These are phyloP conservation scores for Monochamus alternatus DNA, from an alignment of 2,888 invertebrate species.

Conservation along the genomic window DNA sequence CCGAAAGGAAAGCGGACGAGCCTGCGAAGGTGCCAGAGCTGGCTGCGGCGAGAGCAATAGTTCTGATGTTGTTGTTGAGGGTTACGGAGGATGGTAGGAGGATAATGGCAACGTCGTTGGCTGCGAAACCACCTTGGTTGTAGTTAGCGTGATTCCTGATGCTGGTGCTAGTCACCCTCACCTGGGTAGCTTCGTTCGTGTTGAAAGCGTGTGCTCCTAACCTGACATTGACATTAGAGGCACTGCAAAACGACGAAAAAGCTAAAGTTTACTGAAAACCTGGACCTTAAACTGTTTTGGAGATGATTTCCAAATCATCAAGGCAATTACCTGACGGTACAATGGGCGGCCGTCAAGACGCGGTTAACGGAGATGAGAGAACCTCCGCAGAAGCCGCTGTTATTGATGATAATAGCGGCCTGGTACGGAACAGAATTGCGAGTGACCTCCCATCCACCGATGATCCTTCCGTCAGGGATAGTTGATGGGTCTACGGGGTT, in stretches of 20 bases:
- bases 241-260: not conserved
- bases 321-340: slow-evolving; percentile 71
- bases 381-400: slow-evolving; percentile 4
- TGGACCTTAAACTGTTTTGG: too few relatives aligned
- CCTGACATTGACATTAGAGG: slow-evolving; percentile 5
- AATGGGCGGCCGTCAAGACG: slow-evolving; percentile 13
- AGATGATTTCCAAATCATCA: slow-evolving; percentile 70
- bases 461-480: not conserved
- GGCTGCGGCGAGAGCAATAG: not conserved
- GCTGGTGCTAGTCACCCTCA: slow-evolving; percentile 55
- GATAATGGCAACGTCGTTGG: slow-evolving; percentile 53
- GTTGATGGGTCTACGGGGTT: too few relatives aligned
- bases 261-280: not conserved
- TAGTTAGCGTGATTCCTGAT: slow-evolving; percentile 50
- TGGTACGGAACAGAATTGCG: slow-evolving; percentile 13
- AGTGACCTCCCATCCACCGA: not conserved
- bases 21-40: slow-evolving; percentile 64
- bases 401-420: slow-evolving; percentile 4
- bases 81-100: slow-evolving; percentile 45
- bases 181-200: slow-evolving; percentile 17
- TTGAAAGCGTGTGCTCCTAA: slow-evolving; percentile 30
- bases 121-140: slow-evolving; percentile 30
- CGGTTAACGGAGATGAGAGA: slow-evolving; percentile 6
- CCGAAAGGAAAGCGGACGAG: slow-evolving; percentile 68
- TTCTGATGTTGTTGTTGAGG: slow-evolving; percentile 44